Percentiles rank a stretch among this genome's conserved stretches.
phyloP scores from a whole-genome alignment of 2,888 invertebrate genomes.

The Archips crataeganus region DNA sequence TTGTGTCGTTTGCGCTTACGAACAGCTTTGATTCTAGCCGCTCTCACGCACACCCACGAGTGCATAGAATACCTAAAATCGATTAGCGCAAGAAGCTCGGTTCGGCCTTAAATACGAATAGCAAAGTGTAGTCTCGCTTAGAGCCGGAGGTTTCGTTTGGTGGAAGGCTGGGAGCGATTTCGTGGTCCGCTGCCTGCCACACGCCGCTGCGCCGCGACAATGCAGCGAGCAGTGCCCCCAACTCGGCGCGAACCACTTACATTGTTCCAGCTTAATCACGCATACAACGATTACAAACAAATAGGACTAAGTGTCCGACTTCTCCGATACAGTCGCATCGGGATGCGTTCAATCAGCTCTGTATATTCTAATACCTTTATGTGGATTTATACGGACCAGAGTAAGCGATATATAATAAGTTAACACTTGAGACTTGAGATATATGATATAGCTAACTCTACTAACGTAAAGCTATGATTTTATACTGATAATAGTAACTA shows the following conservation, averaged over 20 bases:
- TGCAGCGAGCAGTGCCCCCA: conserved; percentile 74
- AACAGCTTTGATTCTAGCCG: no score
- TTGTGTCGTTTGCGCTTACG: no score
- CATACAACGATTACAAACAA: conserved; percentile 43
- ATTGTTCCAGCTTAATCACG: conserved; percentile 76
- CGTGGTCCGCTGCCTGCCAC: conserved; percentile 78
- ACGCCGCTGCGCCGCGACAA: conserved; percentile 79
- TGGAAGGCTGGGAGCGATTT: conserved; percentile 73
- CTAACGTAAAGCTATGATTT: no score
- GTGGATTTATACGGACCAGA: no score
- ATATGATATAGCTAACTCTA: no score
- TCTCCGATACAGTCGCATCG: neutral
- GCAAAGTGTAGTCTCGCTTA: neutral
- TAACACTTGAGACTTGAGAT: no score
- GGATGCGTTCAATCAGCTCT: neutral
- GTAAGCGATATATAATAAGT: no score
- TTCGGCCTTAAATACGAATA: neutral
- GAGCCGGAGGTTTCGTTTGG: conserved; percentile 43
- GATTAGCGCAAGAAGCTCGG: no score
- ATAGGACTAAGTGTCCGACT: neutral
- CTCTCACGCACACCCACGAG: no score
- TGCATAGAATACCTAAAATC: no score
- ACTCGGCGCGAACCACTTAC: conserved; percentile 54
- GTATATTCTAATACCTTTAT: no score
- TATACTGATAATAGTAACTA: no score